phyloP scores from a whole-genome alignment of 2,888 invertebrate genomes.

The Catocala sponsa region DNA sequence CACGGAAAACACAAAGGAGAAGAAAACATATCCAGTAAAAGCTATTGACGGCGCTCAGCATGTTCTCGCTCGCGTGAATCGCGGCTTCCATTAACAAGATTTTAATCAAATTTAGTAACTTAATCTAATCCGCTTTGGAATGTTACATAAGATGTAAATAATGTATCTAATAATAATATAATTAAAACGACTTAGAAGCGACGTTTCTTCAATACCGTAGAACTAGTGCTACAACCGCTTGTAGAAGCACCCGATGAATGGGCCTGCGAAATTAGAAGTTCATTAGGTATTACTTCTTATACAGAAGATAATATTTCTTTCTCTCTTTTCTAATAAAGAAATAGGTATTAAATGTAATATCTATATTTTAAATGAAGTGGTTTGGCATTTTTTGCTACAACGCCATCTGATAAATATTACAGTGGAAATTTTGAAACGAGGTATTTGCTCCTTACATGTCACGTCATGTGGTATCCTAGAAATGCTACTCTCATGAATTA shows the following conservation, averaged over 20 bases:
- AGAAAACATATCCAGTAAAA: conserved; percentile 2
- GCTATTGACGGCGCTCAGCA: background rate
- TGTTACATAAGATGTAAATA: conserved; percentile 16
- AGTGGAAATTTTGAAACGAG: no score
- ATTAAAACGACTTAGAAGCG: conserved; percentile 23
- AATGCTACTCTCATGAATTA: no score
- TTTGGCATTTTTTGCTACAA: no score
- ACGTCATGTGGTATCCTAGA: no score
- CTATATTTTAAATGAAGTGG: no score
- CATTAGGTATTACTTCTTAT: no score
- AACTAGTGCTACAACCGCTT: conserved; percentile 1
- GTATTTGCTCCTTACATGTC: no score
- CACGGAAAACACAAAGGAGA: conserved; percentile 2
- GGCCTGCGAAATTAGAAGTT: conserved; percentile 31
- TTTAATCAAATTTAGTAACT: conserved; percentile 13
- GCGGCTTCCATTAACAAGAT: conserved; percentile 8
- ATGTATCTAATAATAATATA: conserved; percentile 15
- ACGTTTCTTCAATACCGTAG: conserved; percentile 26
- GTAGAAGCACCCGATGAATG: conserved; percentile 22
- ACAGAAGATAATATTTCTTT: no score
- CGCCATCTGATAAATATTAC: no score
- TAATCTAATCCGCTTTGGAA: conserved; percentile 38
- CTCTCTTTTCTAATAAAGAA: no score
- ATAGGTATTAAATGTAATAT: no score
- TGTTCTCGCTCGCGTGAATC: conserved; percentile 1